Evolutionary conservation across 2,888 invertebrate species (phyloP).

Genomic region (Calameuta filiformis): DNA sequence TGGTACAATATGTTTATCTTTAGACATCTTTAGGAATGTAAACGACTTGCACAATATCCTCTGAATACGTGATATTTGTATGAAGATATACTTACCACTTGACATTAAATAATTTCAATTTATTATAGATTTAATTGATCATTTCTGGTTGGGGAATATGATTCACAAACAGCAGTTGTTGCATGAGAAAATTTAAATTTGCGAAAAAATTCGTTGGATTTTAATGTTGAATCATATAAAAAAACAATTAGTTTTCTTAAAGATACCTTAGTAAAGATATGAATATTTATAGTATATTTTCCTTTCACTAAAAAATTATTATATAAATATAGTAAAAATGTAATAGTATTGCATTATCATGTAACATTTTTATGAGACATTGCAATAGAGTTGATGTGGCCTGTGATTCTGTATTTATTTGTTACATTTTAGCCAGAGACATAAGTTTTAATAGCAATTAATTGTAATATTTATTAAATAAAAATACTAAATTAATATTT

Average conservation of each 20-base stretch:
- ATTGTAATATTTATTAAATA: background rate
- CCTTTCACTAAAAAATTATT: background rate
- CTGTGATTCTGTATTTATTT: background rate
- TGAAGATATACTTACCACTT: background rate
- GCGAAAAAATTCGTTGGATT: background rate
- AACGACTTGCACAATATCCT: constrained; percentile 2
- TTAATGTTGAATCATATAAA: background rate
- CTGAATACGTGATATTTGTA: background rate
- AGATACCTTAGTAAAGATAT: background rate
- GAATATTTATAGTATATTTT: background rate
- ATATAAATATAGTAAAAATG: background rate
- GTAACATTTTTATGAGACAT: too few relatives aligned
- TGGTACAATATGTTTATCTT: constrained; percentile 22
- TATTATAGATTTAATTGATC: background rate
- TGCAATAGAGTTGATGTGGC: too few relatives aligned
- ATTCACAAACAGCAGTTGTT: background rate
- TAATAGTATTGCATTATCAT: background rate
- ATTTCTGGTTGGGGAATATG: background rate
- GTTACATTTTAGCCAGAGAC: background rate
- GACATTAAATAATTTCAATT: background rate
- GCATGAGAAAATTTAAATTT: background rate
- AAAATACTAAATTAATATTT: background rate
- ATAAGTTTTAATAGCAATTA: too few relatives aligned
- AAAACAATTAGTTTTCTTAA: background rate
- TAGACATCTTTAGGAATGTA: constrained; percentile 13